Percentiles rank a stretch among this genome's conserved stretches.
Evolutionary conservation across 2,113 vertebrate genomes (phyloP).

Genomic region (Nansenia antarctica): DNA sequence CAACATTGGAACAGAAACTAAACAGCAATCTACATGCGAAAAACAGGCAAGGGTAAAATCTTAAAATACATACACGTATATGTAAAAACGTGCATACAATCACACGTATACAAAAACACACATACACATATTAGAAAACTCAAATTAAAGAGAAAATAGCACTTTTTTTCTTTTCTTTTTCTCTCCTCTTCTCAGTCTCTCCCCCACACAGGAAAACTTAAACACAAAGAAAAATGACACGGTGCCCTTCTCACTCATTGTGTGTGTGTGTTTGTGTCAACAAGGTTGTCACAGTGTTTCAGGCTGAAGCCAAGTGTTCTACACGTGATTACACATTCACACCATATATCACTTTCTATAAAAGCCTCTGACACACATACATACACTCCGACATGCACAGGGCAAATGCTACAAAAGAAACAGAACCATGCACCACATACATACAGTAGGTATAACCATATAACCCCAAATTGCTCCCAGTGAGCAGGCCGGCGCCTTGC

Average conservation of each 20-base stretch:
- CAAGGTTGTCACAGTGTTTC: conserved; percentile 70
- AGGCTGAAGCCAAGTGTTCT: conserved; percentile 42
- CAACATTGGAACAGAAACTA: conserved; percentile 53
- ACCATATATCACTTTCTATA: conserved; percentile 53
- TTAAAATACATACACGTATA: conserved; percentile 72
- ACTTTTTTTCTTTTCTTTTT: conserved; percentile 31
- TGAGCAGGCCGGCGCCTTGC: no score
- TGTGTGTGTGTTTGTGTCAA: neutral
- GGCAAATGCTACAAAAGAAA: conserved; percentile 49
- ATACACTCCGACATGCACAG: no score
- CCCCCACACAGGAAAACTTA: conserved; percentile 39
- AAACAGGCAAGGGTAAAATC: conserved; percentile 70
- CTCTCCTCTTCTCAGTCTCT: conserved; percentile 49
- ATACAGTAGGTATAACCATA: conserved; percentile 64
- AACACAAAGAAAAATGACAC: conserved; percentile 20
- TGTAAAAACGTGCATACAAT: conserved; percentile 72
- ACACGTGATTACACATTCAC: conserved; percentile 47
- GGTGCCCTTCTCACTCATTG: conserved; percentile 34
- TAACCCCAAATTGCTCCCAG: no score
- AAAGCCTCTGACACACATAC: conserved; percentile 14
- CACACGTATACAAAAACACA: conserved; percentile 74
- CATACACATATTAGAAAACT: conserved; percentile 67
- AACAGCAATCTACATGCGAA: conserved; percentile 78
- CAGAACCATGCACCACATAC: conserved; percentile 67
- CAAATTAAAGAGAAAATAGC: conserved; percentile 62